phyloP scores from a whole-genome alignment of 1,140 invertebrate genomes.

The Batillaria attramentaria region DNA sequence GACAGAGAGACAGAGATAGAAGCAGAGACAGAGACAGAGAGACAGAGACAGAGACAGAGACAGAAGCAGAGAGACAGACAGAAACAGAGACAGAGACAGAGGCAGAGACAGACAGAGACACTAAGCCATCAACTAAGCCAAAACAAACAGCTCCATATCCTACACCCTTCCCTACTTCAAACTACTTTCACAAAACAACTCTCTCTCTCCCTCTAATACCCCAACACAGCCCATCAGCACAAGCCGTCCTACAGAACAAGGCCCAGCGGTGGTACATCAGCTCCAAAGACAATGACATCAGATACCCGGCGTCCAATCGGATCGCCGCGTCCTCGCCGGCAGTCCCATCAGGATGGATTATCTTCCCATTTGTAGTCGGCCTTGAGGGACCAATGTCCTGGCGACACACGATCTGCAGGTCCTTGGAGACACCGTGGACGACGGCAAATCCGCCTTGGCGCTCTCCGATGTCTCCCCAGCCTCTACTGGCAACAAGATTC shows the following conservation, averaged over 20 bases:
- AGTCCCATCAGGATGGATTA: constrained; percentile 14
- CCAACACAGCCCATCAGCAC: not conserved
- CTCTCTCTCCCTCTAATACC: not conserved
- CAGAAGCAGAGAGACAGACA: not conserved
- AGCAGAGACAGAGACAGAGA: constrained; percentile 21
- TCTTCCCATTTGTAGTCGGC: constrained; percentile 20
- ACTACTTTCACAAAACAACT: not conserved
- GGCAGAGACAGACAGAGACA: not conserved
- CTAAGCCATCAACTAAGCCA: not conserved
- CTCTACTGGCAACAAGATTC: no score
- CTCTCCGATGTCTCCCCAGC: no score
- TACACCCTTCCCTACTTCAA: not conserved
- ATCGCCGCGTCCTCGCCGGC: no score
- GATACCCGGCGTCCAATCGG: no score
- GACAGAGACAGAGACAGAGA: not conserved
- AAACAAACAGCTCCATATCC: not conserved
- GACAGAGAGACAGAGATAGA: constrained; percentile 27
- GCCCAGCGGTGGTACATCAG: not conserved
- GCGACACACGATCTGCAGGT: constrained; percentile 4
- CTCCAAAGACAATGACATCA: not conserved
- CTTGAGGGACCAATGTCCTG: not conserved
- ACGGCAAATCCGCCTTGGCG: constrained; percentile 20
- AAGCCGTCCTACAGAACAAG: not conserved
- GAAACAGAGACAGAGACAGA: not conserved
- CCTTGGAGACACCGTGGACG: constrained; percentile 12